These are phyloP conservation scores for Micromys minutus DNA, from an alignment of 2,113 vertebrate genomes.

Conservation along the genomic window DNA sequence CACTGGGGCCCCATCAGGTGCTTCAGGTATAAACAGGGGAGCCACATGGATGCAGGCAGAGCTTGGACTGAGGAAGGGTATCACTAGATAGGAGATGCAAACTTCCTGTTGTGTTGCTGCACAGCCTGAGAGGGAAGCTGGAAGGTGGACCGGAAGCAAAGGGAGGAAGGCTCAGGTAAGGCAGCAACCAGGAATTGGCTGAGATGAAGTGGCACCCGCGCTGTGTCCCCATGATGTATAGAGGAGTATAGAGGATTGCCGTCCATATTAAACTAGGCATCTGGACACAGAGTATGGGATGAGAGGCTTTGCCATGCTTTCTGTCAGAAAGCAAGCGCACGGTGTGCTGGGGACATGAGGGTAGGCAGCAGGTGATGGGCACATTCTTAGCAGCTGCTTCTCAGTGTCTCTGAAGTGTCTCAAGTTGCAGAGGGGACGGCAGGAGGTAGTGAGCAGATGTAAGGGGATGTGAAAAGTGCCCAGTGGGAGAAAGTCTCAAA, in stretches of 20 bases:
- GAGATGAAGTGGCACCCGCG: background rate
- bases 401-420: background rate
- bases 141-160: rapidly evolving
- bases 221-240: rapidly evolving
- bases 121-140: rapidly evolving
- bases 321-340: background rate
- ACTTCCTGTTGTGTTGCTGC: background rate
- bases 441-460: too few relatives aligned
- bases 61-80: background rate
- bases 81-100: background rate
- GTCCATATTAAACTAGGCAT: background rate
- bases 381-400: background rate
- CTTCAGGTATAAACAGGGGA: background rate
- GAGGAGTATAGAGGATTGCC: background rate
- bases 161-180: rapidly evolving
- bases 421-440: background rate
- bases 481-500: background rate
- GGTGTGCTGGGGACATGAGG: background rate
- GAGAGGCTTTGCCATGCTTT: background rate
- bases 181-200: too few relatives aligned
- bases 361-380: too few relatives aligned
- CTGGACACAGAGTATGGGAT: background rate
- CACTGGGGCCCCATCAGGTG: background rate
- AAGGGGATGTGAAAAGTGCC: too few relatives aligned
- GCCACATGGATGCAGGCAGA: background rate